Evolutionary conservation across 2,888 invertebrate genomes (phyloP).

Genomic region (Agrochola litura): DNA sequence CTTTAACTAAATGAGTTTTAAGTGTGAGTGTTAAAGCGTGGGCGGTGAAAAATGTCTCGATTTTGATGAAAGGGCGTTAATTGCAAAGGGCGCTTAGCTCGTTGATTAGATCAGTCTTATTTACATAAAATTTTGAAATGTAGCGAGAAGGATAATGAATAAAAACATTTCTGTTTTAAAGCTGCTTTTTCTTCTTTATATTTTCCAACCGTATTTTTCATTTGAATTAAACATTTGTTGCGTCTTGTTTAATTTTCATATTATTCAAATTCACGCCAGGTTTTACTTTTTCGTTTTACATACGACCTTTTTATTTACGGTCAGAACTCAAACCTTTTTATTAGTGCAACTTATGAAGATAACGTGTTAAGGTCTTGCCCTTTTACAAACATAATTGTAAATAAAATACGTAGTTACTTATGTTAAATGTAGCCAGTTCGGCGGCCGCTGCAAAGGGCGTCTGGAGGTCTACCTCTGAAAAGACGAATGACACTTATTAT

Average conservation of each 20-base stretch:
- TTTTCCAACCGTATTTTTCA: constrained; percentile 27
- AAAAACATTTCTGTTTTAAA: constrained; percentile 26
- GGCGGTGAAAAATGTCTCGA: constrained; percentile 40
- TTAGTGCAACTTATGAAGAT: constrained; percentile 10
- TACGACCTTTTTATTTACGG: background rate
- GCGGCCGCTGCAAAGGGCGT: constrained; percentile 75
- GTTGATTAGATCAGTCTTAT: constrained; percentile 52
- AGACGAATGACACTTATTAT: constrained; percentile 82
- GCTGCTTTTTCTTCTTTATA: constrained; percentile 1
- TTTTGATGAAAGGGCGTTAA: constrained; percentile 57
- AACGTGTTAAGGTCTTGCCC: constrained; percentile 4
- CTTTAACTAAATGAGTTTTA: constrained; percentile 57
- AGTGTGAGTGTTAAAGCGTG: constrained; percentile 37
- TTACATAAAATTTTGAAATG: constrained; percentile 38
- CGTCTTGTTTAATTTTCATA: constrained; percentile 20
- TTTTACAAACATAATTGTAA: constrained; percentile 32
- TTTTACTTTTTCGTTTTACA: background rate
- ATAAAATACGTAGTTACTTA: constrained; percentile 25
- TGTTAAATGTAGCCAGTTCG: constrained; percentile 55
- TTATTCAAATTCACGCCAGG: background rate
- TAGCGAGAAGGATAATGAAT: constrained; percentile 28
- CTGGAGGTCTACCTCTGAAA: constrained; percentile 80
- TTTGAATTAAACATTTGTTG: constrained; percentile 29
- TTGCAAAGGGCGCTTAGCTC: constrained; percentile 42
- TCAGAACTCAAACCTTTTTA: background rate